Evolutionary conservation across 2,888 invertebrate genomes (phyloP), one percentile per base, ranked within the genome.

Genomic region (Drosophila mayaguana): DNA sequence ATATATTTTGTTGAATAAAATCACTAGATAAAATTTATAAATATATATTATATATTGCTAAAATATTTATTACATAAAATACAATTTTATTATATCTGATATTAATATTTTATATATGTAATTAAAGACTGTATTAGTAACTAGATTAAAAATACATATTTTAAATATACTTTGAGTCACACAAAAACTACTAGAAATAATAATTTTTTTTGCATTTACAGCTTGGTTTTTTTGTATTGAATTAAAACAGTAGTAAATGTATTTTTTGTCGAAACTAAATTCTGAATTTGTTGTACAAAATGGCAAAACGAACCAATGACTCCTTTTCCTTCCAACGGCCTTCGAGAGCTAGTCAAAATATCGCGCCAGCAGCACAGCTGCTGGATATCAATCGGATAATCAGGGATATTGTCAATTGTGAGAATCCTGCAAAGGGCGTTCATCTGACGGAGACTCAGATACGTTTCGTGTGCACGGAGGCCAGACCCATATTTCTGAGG

Each of bases 391-490:
- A 72, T 56, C 3, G 18, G 0, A 32, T 79, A 22, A 82, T 80
- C 32, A 28, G 25, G 3, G 18, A 48, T 8, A 34, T 80, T 11
- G 22, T 40, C 1, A 38, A 57, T 0, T 75, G 75, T n/a, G 61
- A 43, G 12, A 59, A 63, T 72, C 56, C 76, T 45, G 14, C 38
- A 5, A 46, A 45, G 16, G 79, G 79, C 95, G 98, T 99, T 90
- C 98, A 99, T 94, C 95, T 99, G 92, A 97, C 98, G 90, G 99
- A 99, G 95, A 96, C 96, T 91, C 99, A 99, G 95, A 98, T 99
- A 91, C 95, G 98, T 93, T 98, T 98, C 90, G 95, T 99, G 84
- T 99, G 99, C 94, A 94, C 98, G 91, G 99, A 99, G 94, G 98
- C 98, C 62, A 95, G 99, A 91, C 98, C 99, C 95, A 98, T 99